phyloP scores from a whole-genome alignment of 2,888 invertebrate species.

The Micoletzkya japonica region DNA sequence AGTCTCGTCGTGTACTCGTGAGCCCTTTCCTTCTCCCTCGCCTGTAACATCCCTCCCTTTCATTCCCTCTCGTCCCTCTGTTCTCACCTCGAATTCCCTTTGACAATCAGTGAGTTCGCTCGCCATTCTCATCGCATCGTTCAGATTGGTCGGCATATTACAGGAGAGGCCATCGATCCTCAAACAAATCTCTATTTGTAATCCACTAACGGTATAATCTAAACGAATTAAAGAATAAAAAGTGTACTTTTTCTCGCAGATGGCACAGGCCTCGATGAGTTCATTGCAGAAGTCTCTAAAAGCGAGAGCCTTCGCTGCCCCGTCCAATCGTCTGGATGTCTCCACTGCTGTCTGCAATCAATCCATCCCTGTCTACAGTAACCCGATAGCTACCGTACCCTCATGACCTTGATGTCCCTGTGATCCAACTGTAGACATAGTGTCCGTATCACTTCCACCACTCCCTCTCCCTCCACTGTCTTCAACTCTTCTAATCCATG shows the following conservation, averaged over 20 bases:
- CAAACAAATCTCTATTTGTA: no score
- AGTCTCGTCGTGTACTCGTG: neutral
- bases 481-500: neutral
- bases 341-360: conserved; percentile 11
- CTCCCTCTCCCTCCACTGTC: conserved; percentile 5
- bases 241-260: conserved; percentile 6
- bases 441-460: neutral
- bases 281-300: conserved; percentile 19
- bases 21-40: neutral
- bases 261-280: neutral
- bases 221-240: no score
- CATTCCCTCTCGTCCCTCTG: neutral
- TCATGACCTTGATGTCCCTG: conserved; percentile 6
- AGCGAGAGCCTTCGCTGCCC: neutral
- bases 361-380: neutral
- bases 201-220: no score
- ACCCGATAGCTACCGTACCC: neutral
- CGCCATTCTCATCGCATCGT: conserved; percentile 23
- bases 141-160: conserved; percentile 24
- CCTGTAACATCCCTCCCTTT: neutral
- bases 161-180: no score
- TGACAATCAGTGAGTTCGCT: conserved; percentile 6
- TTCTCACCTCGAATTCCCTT: conserved; percentile 15
- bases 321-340: conserved; percentile 18
- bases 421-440: neutral